Conservation (phyloP, 2,797 vertebrate genomes). For the Schizothorax lantsangensis region DNA sequence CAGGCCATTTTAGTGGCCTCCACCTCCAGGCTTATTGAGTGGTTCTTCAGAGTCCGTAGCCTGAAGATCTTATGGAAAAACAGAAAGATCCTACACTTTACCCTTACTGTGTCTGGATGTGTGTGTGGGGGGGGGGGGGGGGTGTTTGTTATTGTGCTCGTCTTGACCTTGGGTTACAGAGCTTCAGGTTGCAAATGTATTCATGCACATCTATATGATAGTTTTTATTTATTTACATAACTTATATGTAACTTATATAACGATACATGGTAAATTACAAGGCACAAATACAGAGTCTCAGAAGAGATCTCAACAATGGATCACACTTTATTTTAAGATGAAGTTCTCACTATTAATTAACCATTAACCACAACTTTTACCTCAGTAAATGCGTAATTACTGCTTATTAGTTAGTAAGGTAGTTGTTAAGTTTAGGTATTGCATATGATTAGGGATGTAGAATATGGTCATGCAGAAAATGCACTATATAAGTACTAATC, state of each 20-base stretch:
- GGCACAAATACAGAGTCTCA: neutral
- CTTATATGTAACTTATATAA: neutral
- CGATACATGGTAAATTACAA: neutral
- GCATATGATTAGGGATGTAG: neutral
- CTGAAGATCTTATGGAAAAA: slow-evolving; percentile 19
- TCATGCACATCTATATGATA: slow-evolving; percentile 4
- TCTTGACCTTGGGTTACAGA: slow-evolving; percentile 28
- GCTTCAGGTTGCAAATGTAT: slow-evolving; percentile 14
- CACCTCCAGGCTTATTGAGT: slow-evolving; percentile 27
- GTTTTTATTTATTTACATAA: slow-evolving; percentile 2
- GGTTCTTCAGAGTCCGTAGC: slow-evolving; percentile 15
- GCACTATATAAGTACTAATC: neutral
- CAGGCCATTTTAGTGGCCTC: slow-evolving; percentile 19
- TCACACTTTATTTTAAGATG: neutral
- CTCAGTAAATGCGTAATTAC: neutral
- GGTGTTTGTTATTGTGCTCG: slow-evolving; percentile 31
- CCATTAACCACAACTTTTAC: neutral
- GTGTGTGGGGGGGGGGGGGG: slow-evolving; percentile 36
- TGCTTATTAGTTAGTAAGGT: neutral
- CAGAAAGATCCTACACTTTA: neutral
- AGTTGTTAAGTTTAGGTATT: neutral
- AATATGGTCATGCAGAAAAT: neutral
- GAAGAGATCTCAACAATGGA: neutral
- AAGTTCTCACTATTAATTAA: neutral
- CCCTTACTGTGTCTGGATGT: neutral